Evolutionary conservation across 2,797 vertebrate species (phyloP).

Genomic region (Miichthys miiuy): DNA sequence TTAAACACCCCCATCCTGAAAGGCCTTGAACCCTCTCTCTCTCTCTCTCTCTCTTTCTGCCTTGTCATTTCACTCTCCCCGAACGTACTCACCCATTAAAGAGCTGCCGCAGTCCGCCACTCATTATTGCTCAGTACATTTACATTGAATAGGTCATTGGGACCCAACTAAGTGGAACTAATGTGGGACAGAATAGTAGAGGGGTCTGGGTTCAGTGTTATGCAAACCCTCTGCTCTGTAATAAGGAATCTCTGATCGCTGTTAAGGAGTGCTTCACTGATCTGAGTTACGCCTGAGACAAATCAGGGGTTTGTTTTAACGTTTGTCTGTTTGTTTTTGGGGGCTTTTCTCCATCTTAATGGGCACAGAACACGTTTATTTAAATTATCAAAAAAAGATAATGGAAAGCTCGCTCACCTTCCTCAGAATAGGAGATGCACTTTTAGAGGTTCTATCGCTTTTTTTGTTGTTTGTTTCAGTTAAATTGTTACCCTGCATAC

Average conservation of each 20-base stretch:
- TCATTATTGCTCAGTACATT: constrained; percentile 86
- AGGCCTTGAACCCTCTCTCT: constrained; percentile 54
- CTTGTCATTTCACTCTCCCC: constrained; percentile 79
- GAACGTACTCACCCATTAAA: constrained; percentile 83
- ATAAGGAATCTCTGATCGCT: constrained; percentile 86
- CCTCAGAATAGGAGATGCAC: background rate
- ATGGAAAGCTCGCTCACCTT: constrained; percentile 6
- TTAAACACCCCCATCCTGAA: constrained; percentile 71
- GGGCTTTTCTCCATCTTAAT: constrained; percentile 23
- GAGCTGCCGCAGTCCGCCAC: constrained; percentile 80
- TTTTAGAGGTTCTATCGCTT: constrained; percentile 31
- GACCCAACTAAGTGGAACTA: constrained; percentile 94
- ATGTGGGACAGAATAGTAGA: constrained; percentile 90
- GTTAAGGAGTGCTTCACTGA: constrained; percentile 75
- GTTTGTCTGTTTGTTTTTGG: constrained; percentile 38
- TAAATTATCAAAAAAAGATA: background rate
- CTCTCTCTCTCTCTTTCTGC: constrained; percentile 60
- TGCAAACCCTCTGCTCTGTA: constrained; percentile 85
- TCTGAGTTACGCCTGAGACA: constrained; percentile 49
- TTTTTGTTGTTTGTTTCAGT: constrained; percentile 31
- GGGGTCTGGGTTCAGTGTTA: constrained; percentile 87
- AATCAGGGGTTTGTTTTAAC: constrained; percentile 46
- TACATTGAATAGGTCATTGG: constrained; percentile 93
- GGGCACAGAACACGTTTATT: constrained; percentile 1
- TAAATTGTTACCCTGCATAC: constrained; percentile 55